Conservation (phyloP, 2,113 vertebrate genomes). For the Cyanocitta stelleri region DNA sequence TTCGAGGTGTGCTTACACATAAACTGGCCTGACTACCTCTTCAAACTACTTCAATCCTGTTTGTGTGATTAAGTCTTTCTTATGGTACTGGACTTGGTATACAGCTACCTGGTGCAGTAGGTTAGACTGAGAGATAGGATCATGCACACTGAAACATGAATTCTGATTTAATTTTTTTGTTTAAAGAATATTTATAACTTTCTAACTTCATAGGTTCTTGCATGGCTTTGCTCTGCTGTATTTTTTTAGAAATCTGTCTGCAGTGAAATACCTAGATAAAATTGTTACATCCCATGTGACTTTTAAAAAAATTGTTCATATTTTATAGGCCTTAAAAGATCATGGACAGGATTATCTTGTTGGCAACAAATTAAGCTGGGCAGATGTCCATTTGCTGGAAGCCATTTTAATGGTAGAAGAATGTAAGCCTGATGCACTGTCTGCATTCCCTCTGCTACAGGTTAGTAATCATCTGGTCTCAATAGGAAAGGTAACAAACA, state of each 20-base stretch:
- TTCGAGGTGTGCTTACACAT: not conserved
- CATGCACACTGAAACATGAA: not conserved
- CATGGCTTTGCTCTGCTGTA: not conserved
- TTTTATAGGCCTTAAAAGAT: constrained; percentile 73
- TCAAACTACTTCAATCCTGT: not conserved
- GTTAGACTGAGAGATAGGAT: not conserved
- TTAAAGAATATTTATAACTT: not conserved
- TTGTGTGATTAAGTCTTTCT: not conserved
- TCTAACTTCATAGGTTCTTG: not conserved
- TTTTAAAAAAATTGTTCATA: not conserved
- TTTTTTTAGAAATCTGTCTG: not conserved
- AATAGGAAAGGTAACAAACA: not conserved
- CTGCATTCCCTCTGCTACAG: constrained; percentile 70
- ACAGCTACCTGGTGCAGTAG: not conserved
- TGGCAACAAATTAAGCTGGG: constrained; percentile 81
- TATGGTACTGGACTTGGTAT: not conserved
- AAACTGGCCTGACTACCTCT: not conserved
- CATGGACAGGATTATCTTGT: constrained; percentile 78
- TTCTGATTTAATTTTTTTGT: not conserved
- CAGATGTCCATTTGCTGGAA: constrained; percentile 86
- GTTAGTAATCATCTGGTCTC: not conserved
- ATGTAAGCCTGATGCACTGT: constrained; percentile 67
- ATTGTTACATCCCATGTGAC: not conserved
- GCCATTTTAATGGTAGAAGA: constrained; percentile 85
- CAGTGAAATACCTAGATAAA: not conserved